These are phyloP conservation scores for Chaetorhynchus papuensis DNA, from an alignment of 2,113 vertebrate genomes.

Conservation along the genomic window DNA sequence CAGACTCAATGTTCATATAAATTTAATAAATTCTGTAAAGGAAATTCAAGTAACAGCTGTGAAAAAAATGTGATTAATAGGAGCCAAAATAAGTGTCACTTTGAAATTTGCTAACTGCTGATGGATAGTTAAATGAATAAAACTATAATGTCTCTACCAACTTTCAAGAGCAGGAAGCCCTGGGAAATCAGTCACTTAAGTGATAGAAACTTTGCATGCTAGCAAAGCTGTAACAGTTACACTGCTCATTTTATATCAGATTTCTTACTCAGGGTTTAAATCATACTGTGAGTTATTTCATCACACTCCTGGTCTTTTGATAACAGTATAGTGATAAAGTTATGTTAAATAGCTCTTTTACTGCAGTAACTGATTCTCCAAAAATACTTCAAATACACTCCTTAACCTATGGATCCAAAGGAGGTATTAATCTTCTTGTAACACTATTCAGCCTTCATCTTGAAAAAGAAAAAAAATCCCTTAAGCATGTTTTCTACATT, in stretches of 20 bases:
- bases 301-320: background rate
- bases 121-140: slow-evolving; percentile 53
- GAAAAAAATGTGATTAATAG: slow-evolving; percentile 65
- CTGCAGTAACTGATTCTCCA: background rate
- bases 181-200: slow-evolving; percentile 29
- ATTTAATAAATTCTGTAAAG: slow-evolving; percentile 72
- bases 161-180: slow-evolving; percentile 36
- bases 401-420: background rate
- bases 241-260: slow-evolving; percentile 1
- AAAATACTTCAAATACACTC: background rate
- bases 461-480: background rate
- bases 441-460: background rate
- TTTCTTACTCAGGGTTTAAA: background rate
- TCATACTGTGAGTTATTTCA: slow-evolving; percentile 23
- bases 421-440: background rate
- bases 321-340: background rate
- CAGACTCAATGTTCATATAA: slow-evolving; percentile 68
- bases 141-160: slow-evolving; percentile 27
- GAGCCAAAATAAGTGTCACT: slow-evolving; percentile 62
- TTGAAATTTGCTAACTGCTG: slow-evolving; percentile 59
- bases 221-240: background rate
- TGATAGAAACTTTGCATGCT: background rate
- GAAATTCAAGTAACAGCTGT: slow-evolving; percentile 65
- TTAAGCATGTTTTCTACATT: background rate
- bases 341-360: slow-evolving; percentile 12